These are phyloP conservation scores for Pipa parva DNA, from an alignment of 2,113 vertebrate genomes.

Conservation along the genomic window DNA sequence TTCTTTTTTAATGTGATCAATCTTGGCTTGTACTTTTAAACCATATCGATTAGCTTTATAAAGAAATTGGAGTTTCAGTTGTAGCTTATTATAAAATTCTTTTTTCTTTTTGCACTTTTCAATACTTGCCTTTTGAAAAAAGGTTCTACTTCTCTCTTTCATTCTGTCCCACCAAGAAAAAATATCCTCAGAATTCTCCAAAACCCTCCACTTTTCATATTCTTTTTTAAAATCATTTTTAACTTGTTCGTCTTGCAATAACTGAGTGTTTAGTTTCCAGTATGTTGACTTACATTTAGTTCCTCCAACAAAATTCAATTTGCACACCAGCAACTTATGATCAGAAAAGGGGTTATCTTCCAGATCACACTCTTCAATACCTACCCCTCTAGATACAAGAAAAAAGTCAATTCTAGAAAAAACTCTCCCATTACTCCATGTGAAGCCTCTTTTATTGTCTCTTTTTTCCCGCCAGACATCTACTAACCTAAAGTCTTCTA, in stretches of 20 bases:
- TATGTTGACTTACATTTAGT: background rate
- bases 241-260: background rate
- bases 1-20: no score
- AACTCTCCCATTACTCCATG: background rate
- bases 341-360: background rate
- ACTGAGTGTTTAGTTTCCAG: background rate
- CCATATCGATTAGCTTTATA: no score
- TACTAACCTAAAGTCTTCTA: background rate
- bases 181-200: background rate
- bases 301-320: no score
- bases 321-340: no score
- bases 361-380: background rate
- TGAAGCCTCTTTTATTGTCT: background rate
- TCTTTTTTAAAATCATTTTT: background rate
- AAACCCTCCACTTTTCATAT: background rate
- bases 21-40: no score
- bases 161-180: background rate
- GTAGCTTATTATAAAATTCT: background rate
- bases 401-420: background rate
- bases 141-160: no score
- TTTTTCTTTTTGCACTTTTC: background rate
- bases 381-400: background rate
- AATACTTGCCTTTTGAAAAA: background rate
- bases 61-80: background rate
- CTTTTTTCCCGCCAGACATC: background rate